Percentiles rank a stretch among this genome's conserved stretches.
Conservation (phyloP, 1,140 invertebrate genomes). For the Ladona fulva region DNA sequence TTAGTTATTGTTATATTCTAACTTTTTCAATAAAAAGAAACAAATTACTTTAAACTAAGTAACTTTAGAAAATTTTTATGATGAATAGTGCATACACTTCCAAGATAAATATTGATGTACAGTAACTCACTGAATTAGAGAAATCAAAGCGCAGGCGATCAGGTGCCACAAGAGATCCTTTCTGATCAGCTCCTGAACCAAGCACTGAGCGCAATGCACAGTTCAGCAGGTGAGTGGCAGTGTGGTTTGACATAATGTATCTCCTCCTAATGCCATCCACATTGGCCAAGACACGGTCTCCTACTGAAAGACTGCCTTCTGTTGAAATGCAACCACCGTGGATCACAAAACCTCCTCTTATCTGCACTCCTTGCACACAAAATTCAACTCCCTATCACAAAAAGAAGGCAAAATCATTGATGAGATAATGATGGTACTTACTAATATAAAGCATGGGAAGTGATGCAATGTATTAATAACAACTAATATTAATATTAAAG, state of each 20-base stretch:
- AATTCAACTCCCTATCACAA: constrained; percentile 70
- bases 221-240: constrained; percentile 96
- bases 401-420: constrained; percentile 19
- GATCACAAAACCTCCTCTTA: constrained; percentile 90
- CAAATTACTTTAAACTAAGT: too few species aligned
- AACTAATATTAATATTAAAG: too few species aligned
- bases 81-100: too few species aligned
- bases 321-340: constrained; percentile 71
- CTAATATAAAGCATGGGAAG: too few species aligned
- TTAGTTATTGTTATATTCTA: too few species aligned
- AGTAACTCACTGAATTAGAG: constrained; percentile 65
- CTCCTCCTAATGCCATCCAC: constrained; percentile 77
- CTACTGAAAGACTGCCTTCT: constrained; percentile 75
- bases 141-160: constrained; percentile 96
- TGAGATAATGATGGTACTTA: constrained; percentile 15
- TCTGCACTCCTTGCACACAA: constrained; percentile 89
- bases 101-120: too few species aligned
- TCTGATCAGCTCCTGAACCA: constrained; percentile 86
- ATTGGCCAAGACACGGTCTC: constrained; percentile 73
- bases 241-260: constrained; percentile 97
- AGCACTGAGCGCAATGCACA: constrained; percentile 85
- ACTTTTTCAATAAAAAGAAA: constrained; percentile 17
- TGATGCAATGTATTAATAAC: too few species aligned
- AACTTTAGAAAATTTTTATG: too few species aligned
- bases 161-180: constrained; percentile 96